Conservation (phyloP, 2,113 vertebrate genomes). For the Todiramphus saurophagus region DNA sequence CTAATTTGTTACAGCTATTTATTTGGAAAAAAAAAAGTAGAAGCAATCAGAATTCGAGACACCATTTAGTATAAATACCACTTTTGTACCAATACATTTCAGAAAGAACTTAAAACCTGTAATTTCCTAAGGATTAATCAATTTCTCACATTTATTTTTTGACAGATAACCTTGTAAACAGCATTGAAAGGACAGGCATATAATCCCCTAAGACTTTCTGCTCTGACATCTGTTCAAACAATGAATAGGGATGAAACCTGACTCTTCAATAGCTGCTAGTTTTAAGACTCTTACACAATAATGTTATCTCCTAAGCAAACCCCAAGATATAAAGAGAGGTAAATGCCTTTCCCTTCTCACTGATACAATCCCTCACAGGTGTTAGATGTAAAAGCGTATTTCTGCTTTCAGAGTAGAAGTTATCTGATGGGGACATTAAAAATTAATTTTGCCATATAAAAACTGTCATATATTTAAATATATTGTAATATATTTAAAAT, state of each 20-base stretch:
- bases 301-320: neutral
- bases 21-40: neutral
- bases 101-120: neutral
- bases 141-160: neutral
- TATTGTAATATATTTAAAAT: neutral
- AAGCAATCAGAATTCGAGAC: neutral
- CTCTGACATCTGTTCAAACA: neutral
- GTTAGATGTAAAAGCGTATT: neutral
- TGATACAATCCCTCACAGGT: neutral
- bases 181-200: neutral
- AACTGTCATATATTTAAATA: neutral
- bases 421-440: neutral
- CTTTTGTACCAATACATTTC: neutral
- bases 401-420: neutral
- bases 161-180: neutral
- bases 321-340: neutral
- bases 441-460: neutral
- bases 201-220: neutral
- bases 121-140: neutral
- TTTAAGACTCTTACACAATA: neutral
- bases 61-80: neutral
- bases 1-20: neutral
- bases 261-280: neutral
- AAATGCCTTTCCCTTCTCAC: neutral
- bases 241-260: neutral